Evolutionary conservation across 2,797 vertebrate species (phyloP), one percentile per base, ranked within the genome.

Genomic region (Remorina albescens): DNA sequence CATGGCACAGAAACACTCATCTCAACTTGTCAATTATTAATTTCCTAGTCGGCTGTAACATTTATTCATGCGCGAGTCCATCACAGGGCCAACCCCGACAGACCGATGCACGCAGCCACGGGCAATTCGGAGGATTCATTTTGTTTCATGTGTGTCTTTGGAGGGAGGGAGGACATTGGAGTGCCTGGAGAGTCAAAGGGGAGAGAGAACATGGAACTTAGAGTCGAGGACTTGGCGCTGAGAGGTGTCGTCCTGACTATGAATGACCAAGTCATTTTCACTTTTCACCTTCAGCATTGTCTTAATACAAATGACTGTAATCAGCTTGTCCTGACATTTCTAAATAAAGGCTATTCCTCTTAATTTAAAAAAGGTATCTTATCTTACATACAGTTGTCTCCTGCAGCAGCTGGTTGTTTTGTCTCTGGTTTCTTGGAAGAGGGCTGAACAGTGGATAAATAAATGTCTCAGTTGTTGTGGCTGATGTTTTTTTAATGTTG

Each of bases 11-110:
- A 85, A 82, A 62, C 74, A 57, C 61, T 80, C 82, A 82, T 82
- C 81, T 85, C 65, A 58, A 56, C 69, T 82, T 26, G 65, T 91
- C 74, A 87, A 89, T 90, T 85, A 89, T 92, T 88, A 64, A 90
- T 83, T 67, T 58, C 5, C n/a, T 41, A 57, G 81, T 68, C 53
- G 18, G 59, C 73, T 81, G 71, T 67, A 74, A 74, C 80, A 83
- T 88, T 78, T 88, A 82, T 83, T 84, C 84, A 71, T 74, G 69
- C 69, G 57, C 36, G 50, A 50, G 80, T 71, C 80, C 82, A 73
- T 81, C 71, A 67, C 63, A 28, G 42, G 39, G 46, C 61, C 57
- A 36, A 72, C 47, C 39, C 64, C 67, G 57, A 59, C 28, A 12
- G 61, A 37, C 53, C 44, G 42, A 5, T 13, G 72, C 60, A 50